Percentiles rank a stretch among this genome's conserved stretches.
phyloP scores from a whole-genome alignment of 1,140 invertebrate genomes.

The Penaeus chinensis region DNA sequence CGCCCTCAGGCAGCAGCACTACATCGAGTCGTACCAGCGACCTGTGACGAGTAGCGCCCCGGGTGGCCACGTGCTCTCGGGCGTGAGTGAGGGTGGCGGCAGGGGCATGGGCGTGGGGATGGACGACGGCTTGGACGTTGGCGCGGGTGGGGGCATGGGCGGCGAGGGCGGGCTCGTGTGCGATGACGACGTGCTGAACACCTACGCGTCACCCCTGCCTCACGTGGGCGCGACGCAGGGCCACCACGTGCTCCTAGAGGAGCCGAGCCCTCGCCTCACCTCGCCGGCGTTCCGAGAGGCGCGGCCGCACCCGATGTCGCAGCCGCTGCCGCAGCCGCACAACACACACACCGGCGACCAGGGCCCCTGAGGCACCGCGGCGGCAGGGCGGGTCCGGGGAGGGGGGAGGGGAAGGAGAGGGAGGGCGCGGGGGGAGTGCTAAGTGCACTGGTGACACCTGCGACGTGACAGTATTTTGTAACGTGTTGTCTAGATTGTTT shows the following conservation, averaged over 20 bases:
- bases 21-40: constrained; percentile 8
- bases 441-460: no score
- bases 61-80: neutral
- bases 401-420: no score
- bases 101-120: no score
- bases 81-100: neutral
- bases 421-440: no score
- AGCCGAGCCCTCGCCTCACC: constrained; percentile 23
- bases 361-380: no score
- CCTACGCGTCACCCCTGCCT: neutral
- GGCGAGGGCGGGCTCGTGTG: no score
- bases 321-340: neutral
- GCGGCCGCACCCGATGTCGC: neutral
- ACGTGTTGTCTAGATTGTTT: no score
- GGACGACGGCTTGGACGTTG: no score
- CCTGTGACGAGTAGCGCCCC: neutral
- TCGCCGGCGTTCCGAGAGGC: constrained; percentile 35
- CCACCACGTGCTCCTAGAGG: neutral
- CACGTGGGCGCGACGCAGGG: neutral
- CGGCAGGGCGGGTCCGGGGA: no score
- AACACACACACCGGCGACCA: neutral
- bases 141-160: no score
- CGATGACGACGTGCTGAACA: neutral
- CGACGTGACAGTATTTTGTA: no score
- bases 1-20: neutral